These are phyloP conservation scores for Bembecia ichneumoniformis DNA, from an alignment of 2,888 invertebrate species.

Conservation along the genomic window DNA sequence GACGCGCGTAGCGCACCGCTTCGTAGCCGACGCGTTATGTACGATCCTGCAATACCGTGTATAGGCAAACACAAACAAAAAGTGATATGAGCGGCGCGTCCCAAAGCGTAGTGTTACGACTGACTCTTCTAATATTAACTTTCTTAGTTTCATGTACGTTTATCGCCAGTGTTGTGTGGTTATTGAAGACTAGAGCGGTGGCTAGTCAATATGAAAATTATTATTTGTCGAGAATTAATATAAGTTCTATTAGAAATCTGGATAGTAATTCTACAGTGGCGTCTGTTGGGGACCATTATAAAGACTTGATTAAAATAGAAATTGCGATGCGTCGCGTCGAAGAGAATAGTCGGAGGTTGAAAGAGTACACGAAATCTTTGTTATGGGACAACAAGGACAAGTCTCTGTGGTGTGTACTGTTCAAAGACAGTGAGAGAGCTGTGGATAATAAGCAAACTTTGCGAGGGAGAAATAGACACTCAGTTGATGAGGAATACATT, in stretches of 20 bases:
- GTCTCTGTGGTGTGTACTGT: slow-evolving; percentile 67
- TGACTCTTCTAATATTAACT: slow-evolving; percentile 61
- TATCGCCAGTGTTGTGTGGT: slow-evolving; percentile 63
- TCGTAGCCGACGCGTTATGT: slow-evolving; percentile 52
- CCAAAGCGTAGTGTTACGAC: slow-evolving; percentile 53
- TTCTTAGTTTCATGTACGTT: slow-evolving; percentile 61
- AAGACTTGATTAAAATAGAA: slow-evolving; percentile 68
- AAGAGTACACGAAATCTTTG: slow-evolving; percentile 65
- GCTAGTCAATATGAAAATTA: slow-evolving; percentile 65
- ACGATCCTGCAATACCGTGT: slow-evolving; percentile 43
- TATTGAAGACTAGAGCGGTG: slow-evolving; percentile 49
- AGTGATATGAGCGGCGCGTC: slow-evolving; percentile 71
- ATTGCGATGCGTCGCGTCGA: slow-evolving; percentile 68
- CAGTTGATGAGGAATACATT: slow-evolving; percentile 53
- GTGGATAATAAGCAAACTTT: slow-evolving; percentile 30
- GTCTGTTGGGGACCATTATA: slow-evolving; percentile 57
- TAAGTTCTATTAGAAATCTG: slow-evolving; percentile 44
- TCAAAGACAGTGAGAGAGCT: slow-evolving; percentile 53
- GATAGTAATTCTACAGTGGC: slow-evolving; percentile 39
- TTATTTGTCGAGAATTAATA: slow-evolving; percentile 71
- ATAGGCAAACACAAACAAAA: slow-evolving; percentile 60
- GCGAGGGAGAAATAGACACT: slow-evolving; percentile 34
- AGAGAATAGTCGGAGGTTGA: slow-evolving; percentile 62
- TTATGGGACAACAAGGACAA: slow-evolving; percentile 68
- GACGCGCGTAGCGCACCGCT: slow-evolving; percentile 49